phyloP scores from a whole-genome alignment of 2,888 invertebrate species.

The Rhagonycha fulva region DNA sequence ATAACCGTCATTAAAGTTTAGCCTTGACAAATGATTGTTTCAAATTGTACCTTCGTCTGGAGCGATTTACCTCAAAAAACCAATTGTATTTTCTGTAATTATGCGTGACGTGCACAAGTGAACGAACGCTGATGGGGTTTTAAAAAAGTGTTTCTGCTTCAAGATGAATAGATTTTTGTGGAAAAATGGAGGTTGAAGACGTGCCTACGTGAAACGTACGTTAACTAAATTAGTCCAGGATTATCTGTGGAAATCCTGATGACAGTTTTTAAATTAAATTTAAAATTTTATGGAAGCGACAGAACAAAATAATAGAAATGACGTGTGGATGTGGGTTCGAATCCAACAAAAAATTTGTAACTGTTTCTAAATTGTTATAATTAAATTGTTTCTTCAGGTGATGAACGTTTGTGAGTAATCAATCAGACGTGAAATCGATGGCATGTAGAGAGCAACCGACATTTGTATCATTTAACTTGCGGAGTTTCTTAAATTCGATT shows the following conservation, averaged over 20 bases:
- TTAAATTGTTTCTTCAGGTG: neutral
- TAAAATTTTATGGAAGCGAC: neutral
- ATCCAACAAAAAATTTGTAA: neutral
- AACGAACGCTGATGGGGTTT: neutral
- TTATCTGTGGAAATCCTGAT: neutral
- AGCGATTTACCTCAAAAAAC: neutral
- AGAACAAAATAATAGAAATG: neutral
- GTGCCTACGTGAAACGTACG: neutral
- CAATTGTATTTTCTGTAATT: neutral
- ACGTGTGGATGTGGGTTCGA: neutral
- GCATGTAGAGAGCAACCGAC: neutral
- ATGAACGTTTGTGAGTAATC: neutral
- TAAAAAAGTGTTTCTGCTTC: neutral
- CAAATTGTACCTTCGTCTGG: neutral
- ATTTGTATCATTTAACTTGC: neutral
- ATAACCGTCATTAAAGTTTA: neutral
- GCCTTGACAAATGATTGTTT: neutral
- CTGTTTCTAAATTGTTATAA: neutral
- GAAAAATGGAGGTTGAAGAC: neutral
- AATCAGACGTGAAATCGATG: constrained; percentile 1
- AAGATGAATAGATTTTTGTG: neutral
- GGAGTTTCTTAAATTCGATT: neutral
- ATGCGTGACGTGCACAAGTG: neutral
- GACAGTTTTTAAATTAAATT: neutral
- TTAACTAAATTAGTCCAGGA: neutral